Conservation (phyloP, 2,888 invertebrate genomes). For the Cryptocheilus praepositus region DNA sequence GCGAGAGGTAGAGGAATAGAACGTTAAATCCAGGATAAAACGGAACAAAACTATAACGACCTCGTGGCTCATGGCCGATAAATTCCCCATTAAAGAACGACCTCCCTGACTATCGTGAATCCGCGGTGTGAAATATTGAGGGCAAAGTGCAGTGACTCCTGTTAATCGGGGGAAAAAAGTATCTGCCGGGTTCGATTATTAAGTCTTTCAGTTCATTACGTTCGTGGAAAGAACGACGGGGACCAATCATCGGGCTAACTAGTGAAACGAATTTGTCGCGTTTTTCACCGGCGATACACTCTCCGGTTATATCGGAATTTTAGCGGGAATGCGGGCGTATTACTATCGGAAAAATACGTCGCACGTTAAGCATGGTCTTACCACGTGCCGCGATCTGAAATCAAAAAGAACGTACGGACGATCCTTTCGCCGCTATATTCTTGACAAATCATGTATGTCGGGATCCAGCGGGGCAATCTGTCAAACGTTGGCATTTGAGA, state of each 20-base stretch:
- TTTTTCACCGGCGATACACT: too few relatives aligned
- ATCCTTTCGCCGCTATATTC: constrained; percentile 11
- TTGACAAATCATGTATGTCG: constrained; percentile 22
- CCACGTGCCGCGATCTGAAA: too few relatives aligned
- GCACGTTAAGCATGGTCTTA: too few relatives aligned
- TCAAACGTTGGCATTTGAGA: constrained; percentile 27
- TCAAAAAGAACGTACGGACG: constrained; percentile 12
- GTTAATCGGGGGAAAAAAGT: not conserved
- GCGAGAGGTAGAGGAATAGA: constrained; percentile 39
- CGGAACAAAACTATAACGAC: constrained; percentile 43
- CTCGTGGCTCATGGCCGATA: constrained; percentile 38
- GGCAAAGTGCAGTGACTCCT: constrained; percentile 13
- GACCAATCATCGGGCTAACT: too few relatives aligned
- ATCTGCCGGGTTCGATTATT: too few relatives aligned
- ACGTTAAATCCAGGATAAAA: constrained; percentile 51
- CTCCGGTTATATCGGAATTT: too few relatives aligned
- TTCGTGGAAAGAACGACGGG: too few relatives aligned
- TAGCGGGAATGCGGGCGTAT: too few relatives aligned
- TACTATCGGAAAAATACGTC: too few relatives aligned
- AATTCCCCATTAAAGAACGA: constrained; percentile 46
- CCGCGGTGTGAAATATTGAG: constrained; percentile 30
- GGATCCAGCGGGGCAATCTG: constrained; percentile 25
- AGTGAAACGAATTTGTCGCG: too few relatives aligned
- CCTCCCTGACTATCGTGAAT: constrained; percentile 11
- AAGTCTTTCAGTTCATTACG: too few relatives aligned